phyloP scores from a whole-genome alignment of 2,797 vertebrate species.

The Tiaroga cobitis region DNA sequence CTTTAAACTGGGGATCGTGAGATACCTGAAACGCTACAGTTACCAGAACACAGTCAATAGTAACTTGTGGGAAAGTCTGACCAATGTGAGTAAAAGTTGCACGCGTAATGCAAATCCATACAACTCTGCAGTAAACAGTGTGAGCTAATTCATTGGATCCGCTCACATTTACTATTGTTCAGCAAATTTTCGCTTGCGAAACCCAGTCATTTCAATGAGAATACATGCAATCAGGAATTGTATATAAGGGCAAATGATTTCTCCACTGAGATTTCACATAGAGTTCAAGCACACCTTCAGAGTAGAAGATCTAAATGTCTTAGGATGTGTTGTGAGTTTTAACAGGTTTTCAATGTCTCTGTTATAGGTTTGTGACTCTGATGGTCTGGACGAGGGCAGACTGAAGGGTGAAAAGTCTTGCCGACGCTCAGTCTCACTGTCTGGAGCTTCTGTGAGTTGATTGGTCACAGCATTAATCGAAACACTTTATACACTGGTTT shows the following conservation, averaged over 20 bases:
- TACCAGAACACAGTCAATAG: conserved; percentile 89
- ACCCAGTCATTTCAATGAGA: too few species aligned
- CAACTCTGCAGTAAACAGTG: not conserved
- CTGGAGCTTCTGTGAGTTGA: conserved; percentile 75
- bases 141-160: not conserved
- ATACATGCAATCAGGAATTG: too few species aligned
- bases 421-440: conserved; percentile 61
- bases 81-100: conserved; percentile 77
- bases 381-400: conserved; percentile 64
- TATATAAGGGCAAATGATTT: not conserved
- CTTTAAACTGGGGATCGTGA: conserved; percentile 87
- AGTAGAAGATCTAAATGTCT: not conserved
- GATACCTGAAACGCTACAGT: conserved; percentile 86
- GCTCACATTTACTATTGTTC: not conserved
- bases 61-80: conserved; percentile 89
- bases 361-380: conserved; percentile 80
- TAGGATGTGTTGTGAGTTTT: not conserved
- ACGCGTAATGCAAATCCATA: not conserved
- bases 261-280: not conserved
- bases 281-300: not conserved
- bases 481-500: not conserved
- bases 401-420: conserved; percentile 77
- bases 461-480: not conserved
- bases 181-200: not conserved
- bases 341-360: not conserved